Evolutionary conservation across 2,797 vertebrate genomes (phyloP).

Genomic region (Alca torda): DNA sequence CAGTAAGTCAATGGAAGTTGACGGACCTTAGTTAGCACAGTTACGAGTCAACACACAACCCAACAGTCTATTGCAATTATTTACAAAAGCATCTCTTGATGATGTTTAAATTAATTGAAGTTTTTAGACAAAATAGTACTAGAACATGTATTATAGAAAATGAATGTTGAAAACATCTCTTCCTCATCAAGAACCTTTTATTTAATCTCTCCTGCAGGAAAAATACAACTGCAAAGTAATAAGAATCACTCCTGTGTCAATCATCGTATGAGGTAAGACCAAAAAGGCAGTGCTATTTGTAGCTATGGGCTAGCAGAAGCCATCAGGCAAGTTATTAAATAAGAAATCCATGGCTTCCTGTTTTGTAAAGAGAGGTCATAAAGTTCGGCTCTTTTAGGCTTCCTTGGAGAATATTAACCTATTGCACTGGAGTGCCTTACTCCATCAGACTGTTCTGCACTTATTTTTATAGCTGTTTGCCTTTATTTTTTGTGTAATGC

Average conservation of each 20-base stretch:
- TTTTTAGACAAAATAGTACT: not conserved
- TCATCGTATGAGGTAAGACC: not conserved
- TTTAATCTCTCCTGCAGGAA: not conserved
- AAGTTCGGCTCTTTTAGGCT: not conserved
- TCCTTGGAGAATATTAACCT: not conserved
- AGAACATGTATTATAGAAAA: not conserved
- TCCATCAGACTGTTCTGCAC: not conserved
- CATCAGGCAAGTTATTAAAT: not conserved
- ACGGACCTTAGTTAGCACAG: not conserved
- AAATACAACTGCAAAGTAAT: not conserved
- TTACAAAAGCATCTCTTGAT: not conserved
- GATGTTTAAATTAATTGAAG: not conserved
- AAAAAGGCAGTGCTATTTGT: not conserved
- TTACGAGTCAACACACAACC: not conserved
- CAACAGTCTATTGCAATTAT: not conserved
- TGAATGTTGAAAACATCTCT: not conserved
- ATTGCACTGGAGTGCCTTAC: not conserved
- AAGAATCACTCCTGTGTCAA: not conserved
- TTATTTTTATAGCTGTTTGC: not conserved
- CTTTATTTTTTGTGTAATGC: not conserved
- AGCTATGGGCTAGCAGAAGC: not conserved
- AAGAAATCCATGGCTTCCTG: not conserved
- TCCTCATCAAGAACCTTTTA: not conserved
- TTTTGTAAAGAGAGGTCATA: not conserved
- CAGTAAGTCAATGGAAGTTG: not conserved